Evolutionary conservation across 92 coral and sea anemone species (phyloP).

Genomic region (Pocillopora meandrina): DNA sequence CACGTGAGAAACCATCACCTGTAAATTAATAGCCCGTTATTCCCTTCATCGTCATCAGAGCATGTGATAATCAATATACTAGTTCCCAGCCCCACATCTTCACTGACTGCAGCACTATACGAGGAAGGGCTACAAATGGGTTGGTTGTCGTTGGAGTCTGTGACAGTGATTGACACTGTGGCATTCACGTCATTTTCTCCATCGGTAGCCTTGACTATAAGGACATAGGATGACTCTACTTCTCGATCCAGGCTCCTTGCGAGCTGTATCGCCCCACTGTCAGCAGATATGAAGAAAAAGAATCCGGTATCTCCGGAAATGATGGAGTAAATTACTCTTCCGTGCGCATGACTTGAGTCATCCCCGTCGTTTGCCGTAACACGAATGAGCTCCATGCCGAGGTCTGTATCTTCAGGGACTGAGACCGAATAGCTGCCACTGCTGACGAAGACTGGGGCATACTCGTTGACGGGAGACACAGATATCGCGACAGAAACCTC

Average conservation of each 20-base stretch:
- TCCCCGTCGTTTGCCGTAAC: slow-evolving; percentile 76
- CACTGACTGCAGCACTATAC: slow-evolving; percentile 58
- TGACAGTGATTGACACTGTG: slow-evolving; percentile 59
- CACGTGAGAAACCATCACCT: slow-evolving; percentile 26
- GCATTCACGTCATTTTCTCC: slow-evolving; percentile 64
- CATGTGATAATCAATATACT: slow-evolving; percentile 60
- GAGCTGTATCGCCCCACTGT: slow-evolving; percentile 57
- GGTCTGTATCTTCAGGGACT: slow-evolving; percentile 62
- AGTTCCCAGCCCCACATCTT: slow-evolving; percentile 64
- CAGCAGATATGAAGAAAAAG: slow-evolving; percentile 50
- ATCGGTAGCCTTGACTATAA: slow-evolving; percentile 71
- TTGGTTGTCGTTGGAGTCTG: slow-evolving; percentile 75
- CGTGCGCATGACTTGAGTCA: slow-evolving; percentile 54
- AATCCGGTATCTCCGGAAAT: slow-evolving; percentile 67
- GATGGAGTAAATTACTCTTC: slow-evolving; percentile 60
- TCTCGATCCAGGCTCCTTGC: slow-evolving; percentile 65
- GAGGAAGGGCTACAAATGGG: slow-evolving; percentile 65
- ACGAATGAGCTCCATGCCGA: slow-evolving; percentile 64
- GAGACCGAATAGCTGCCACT: slow-evolving; percentile 55
- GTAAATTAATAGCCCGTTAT: slow-evolving; percentile 58
- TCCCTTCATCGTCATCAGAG: slow-evolving; percentile 72
- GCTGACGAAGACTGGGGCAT: slow-evolving; percentile 59
- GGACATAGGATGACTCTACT: slow-evolving; percentile 43
- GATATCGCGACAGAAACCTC: slow-evolving; percentile 41
- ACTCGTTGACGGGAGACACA: slow-evolving; percentile 62